These are phyloP conservation scores for Callyntrura sp. DNA, from an alignment of 2,888 invertebrate species.

Conservation along the genomic window DNA sequence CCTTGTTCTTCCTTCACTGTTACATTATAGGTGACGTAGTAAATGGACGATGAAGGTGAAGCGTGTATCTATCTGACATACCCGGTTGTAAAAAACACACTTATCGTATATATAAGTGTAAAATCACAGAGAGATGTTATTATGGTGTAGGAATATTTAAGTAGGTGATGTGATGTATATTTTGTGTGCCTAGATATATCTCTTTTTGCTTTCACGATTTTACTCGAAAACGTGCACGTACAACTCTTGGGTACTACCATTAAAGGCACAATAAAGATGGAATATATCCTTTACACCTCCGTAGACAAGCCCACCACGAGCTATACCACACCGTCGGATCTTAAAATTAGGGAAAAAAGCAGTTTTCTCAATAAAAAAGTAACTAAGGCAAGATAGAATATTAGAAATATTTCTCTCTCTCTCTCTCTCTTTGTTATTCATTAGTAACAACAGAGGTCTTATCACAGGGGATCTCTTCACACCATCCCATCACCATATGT, in stretches of 20 bases:
- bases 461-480: neutral
- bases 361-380: neutral
- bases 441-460: neutral
- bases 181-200: neutral
- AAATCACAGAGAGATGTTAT: no score
- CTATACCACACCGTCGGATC: constrained; percentile 20
- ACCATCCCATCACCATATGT: no score
- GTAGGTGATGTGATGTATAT: neutral
- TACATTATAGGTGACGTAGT: neutral
- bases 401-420: neutral
- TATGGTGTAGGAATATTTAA: no score
- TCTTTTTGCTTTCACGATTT: constrained; percentile 66
- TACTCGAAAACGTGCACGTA: constrained; percentile 75
- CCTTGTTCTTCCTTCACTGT: neutral
- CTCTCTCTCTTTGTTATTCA: neutral
- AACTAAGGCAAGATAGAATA: neutral
- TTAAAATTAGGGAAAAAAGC: constrained; percentile 30
- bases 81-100: no score
- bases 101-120: no score
- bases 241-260: constrained; percentile 34
- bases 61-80: neutral
- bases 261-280: constrained; percentile 62
- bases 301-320: neutral
- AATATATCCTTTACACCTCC: constrained; percentile 53
- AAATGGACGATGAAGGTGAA: constrained; percentile 49